These are phyloP conservation scores for Cyrtodaria siliqua DNA, from an alignment of 2,888 invertebrate species.

Conservation along the genomic window DNA sequence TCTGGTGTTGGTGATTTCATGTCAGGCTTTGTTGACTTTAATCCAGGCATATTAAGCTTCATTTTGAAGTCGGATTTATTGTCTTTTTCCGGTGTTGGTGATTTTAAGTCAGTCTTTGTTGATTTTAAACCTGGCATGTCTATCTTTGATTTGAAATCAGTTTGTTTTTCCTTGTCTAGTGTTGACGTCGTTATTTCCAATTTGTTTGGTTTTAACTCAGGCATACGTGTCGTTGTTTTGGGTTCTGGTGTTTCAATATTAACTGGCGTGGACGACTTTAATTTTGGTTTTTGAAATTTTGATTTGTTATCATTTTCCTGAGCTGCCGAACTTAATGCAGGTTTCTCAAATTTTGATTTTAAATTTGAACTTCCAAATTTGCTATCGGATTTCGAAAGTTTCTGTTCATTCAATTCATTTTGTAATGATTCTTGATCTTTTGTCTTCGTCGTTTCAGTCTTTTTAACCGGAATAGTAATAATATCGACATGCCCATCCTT, in stretches of 20 bases:
- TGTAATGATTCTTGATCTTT: constrained; percentile 25
- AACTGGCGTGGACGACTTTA: neutral
- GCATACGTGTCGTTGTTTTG: neutral
- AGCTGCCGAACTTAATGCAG: constrained; percentile 19
- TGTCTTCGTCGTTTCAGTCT: constrained; percentile 1
- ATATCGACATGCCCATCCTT: constrained; percentile 38
- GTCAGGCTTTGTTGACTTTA: neutral
- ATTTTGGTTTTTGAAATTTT: constrained; percentile 22
- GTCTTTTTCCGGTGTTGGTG: neutral
- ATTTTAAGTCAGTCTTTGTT: neutral
- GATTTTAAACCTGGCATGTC: neutral
- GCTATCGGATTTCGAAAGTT: constrained; percentile 1
- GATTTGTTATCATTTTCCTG: neutral
- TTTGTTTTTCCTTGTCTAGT: constrained; percentile 6
- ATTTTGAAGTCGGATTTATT: constrained; percentile 14
- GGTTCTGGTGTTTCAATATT: neutral
- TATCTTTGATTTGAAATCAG: constrained; percentile 11
- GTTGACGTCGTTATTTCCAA: constrained; percentile 9
- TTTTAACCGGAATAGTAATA: constrained; percentile 20
- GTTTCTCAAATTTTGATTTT: constrained; percentile 14
- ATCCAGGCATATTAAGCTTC: neutral
- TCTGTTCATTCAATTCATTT: constrained; percentile 24
- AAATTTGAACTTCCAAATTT: neutral
- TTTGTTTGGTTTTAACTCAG: constrained; percentile 17
- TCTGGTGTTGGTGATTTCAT: neutral